phyloP scores from a whole-genome alignment of 2,797 vertebrate species.

The Pachyuromys duprasi region DNA sequence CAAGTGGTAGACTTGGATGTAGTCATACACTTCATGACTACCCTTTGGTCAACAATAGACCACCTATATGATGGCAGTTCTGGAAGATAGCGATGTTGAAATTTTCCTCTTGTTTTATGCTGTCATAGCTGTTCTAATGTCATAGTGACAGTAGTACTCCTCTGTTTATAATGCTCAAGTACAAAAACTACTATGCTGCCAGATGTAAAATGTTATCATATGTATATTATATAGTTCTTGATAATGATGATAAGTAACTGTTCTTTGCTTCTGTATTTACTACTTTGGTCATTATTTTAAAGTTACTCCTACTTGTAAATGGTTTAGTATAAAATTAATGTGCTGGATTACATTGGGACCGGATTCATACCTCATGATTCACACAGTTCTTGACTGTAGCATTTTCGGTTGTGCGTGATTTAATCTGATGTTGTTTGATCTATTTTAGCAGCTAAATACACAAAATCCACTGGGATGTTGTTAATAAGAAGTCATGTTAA shows the following conservation, averaged over 20 bases:
- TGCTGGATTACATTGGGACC: neutral
- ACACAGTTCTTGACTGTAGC: neutral
- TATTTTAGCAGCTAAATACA: neutral
- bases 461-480: neutral
- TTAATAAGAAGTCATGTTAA: neutral
- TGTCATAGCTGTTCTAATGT: neutral
- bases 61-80: neutral
- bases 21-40: neutral
- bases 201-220: neutral
- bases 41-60: neutral
- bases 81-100: neutral
- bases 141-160: neutral
- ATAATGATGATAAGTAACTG: neutral
- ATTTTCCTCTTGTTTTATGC: neutral
- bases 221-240: neutral
- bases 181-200: neutral
- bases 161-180: neutral
- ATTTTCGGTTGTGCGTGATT: neutral
- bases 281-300: neutral
- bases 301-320: neutral
- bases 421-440: neutral
- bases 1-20: neutral
- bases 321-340: neutral
- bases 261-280: neutral
- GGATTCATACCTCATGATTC: neutral